A percentile compares a stretch with the other conserved stretches of the same genome.
Evolutionary conservation across 37 sponge, comb jelly and placozoan genomes (phyloP).

Genomic region (Spongia lamella): DNA sequence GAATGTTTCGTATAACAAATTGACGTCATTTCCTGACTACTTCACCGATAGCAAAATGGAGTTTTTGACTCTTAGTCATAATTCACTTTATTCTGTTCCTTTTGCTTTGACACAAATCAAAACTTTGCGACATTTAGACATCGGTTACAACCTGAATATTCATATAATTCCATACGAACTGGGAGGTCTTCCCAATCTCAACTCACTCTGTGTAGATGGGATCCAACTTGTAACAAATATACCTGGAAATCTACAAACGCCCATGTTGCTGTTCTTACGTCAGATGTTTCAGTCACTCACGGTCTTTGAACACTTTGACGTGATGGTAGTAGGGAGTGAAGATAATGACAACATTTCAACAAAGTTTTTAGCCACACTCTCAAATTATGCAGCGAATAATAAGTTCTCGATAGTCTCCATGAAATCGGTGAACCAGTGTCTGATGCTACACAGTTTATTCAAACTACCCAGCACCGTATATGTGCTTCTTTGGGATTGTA

Average conservation of each 20-base stretch:
- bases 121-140: constrained; percentile 21
- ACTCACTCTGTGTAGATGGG: constrained; percentile 25
- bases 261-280: constrained; percentile 24
- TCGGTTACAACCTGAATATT: constrained; percentile 46
- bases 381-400: background rate
- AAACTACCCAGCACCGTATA: constrained; percentile 36
- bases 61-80: constrained; percentile 35
- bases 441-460: constrained; percentile 41
- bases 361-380: background rate
- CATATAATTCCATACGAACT: constrained; percentile 41
- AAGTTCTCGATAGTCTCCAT: constrained; percentile 16
- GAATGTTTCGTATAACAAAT: constrained; percentile 48
- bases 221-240: constrained; percentile 33
- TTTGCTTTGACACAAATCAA: constrained; percentile 4
- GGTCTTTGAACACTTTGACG: constrained; percentile 44
- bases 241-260: constrained; percentile 3
- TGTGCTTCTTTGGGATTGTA: constrained; percentile 54
- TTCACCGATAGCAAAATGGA: constrained; percentile 6
- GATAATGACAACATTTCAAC: background rate
- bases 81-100: constrained; percentile 38
- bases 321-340: constrained; percentile 22
- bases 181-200: constrained; percentile 29
- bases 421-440: constrained; percentile 22
- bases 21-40: constrained; percentile 45
- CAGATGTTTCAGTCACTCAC: constrained; percentile 37